phyloP scores from a whole-genome alignment of 2,113 vertebrate species.

The Mormyrus iriodes region DNA sequence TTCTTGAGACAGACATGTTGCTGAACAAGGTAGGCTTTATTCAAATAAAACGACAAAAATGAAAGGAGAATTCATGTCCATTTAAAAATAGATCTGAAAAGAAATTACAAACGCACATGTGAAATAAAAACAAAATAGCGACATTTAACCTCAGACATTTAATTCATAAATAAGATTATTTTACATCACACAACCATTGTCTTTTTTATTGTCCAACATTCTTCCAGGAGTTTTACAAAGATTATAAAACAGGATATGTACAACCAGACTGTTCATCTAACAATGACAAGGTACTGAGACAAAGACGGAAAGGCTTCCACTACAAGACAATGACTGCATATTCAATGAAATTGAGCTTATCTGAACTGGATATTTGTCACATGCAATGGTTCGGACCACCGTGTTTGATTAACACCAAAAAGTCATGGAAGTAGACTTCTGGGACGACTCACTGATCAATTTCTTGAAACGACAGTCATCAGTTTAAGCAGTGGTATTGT shows the following conservation, averaged over 20 bases:
- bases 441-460: conserved; percentile 11
- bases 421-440: conserved; percentile 18
- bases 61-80: background rate
- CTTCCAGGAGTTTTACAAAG: conserved; percentile 51
- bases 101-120: conserved; percentile 45
- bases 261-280: conserved; percentile 52
- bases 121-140: conserved; percentile 37
- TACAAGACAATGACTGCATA: conserved; percentile 61
- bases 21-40: conserved; percentile 64
- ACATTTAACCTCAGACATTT: conserved; percentile 35
- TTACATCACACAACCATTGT: conserved; percentile 43
- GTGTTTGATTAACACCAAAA: conserved; percentile 10
- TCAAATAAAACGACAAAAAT: conserved; percentile 39
- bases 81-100: conserved; percentile 48
- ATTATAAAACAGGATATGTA: conserved; percentile 70
- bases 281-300: conserved; percentile 30
- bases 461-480: conserved; percentile 32
- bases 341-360: conserved; percentile 30
- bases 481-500: conserved; percentile 29
- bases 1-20: conserved; percentile 14
- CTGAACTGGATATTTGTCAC: conserved; percentile 13
- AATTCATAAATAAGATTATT: conserved; percentile 58
- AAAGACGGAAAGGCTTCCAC: conserved; percentile 56
- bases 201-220: conserved; percentile 44
- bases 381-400: conserved; percentile 12